Conservation (phyloP, 2,113 vertebrate species). For the Rhineura floridana region DNA sequence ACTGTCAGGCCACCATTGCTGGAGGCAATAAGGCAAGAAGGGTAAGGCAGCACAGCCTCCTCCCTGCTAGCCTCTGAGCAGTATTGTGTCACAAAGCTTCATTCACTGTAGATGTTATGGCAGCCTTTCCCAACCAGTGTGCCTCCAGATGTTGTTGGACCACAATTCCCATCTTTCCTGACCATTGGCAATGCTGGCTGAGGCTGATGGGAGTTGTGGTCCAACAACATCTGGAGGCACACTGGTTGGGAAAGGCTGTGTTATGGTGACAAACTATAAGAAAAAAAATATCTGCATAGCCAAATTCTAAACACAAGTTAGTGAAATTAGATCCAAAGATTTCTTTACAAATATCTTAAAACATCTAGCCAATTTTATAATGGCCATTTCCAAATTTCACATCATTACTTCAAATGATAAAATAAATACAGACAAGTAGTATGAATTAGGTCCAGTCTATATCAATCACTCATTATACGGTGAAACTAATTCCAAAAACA, state of each 20-base stretch:
- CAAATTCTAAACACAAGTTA: neutral
- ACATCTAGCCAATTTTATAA: neutral
- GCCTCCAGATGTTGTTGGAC: too few species aligned
- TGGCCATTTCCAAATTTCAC: neutral
- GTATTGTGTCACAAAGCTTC: too few species aligned
- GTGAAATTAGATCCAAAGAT: neutral
- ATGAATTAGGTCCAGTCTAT: neutral
- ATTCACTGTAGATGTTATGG: neutral
- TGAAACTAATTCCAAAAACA: neutral
- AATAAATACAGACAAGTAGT: neutral
- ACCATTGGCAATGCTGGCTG: too few species aligned
- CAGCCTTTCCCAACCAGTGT: too few species aligned
- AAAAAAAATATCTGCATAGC: neutral
- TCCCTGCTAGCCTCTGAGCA: neutral
- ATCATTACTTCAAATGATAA: neutral
- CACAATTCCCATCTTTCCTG: too few species aligned
- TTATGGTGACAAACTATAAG: neutral
- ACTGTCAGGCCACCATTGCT: neutral
- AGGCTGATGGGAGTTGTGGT: too few species aligned
- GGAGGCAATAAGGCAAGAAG: neutral
- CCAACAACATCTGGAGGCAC: too few species aligned
- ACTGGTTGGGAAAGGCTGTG: too few species aligned
- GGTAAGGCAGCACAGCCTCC: neutral
- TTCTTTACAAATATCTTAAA: neutral
- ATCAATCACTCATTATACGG: neutral